A percentile compares a stretch with the other conserved stretches of the same genome.
phyloP scores from a whole-genome alignment of 2,113 vertebrate species.

The Myotis lucifugus region DNA sequence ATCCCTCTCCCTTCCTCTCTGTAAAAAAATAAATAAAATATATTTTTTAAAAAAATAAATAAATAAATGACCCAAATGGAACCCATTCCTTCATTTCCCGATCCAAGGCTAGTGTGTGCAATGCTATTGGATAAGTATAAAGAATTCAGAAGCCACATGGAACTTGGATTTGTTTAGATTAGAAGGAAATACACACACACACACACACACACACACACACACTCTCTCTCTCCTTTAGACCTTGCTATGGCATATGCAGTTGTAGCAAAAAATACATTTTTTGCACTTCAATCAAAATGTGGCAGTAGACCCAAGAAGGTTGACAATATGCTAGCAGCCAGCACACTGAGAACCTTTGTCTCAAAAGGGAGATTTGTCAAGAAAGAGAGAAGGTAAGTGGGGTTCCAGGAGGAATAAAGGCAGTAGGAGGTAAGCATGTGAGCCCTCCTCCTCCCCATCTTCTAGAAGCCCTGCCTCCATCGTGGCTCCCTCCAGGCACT shows the following conservation, averaged over 20 bases:
- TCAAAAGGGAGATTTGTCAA: not conserved
- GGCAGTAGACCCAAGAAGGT: not conserved
- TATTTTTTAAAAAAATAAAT: no score
- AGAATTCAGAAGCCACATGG: not conserved
- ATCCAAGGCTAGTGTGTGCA: not conserved
- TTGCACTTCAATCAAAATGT: slow-evolving; percentile 13
- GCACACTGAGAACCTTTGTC: not conserved
- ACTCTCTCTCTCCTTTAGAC: not conserved
- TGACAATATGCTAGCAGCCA: not conserved
- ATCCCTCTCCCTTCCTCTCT: no score
- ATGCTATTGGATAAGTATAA: not conserved
- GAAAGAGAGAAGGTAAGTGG: not conserved
- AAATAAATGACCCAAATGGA: not conserved
- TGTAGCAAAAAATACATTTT: not conserved
- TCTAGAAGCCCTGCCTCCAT: not conserved
- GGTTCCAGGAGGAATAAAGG: not conserved
- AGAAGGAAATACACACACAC: not conserved
- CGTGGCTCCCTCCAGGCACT: not conserved
- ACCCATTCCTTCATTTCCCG: not conserved
- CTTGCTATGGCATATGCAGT: not conserved
- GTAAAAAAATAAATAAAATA: no score
- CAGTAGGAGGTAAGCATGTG: not conserved
- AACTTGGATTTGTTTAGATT: not conserved
- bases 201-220: not conserved
- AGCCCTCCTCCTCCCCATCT: not conserved